Base-by-base conservation (phyloP, 2,888 invertebrate genomes). In the Mimas tiliae region DNA sequence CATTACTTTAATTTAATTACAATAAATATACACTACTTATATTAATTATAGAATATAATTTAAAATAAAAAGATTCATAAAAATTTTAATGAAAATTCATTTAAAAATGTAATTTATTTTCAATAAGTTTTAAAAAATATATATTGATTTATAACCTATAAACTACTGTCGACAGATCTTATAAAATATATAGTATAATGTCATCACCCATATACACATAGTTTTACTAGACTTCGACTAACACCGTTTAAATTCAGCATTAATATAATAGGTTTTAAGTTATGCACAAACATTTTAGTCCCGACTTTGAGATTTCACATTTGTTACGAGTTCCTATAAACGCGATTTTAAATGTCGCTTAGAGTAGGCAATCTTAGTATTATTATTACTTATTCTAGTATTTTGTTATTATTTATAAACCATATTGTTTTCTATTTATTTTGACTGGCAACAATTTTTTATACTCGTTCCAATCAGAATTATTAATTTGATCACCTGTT, bases 301-400 rank as follows among this genome's bases (percentile, higher is more conserved):
- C 12, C 21, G 42, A 19, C 11, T 58, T 19, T 58, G 55, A 58
- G 58, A 58, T 42, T 55, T 58, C 58, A 58, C 19, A 2, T 42
- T 58, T 6, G 27, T 16, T 58, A 16, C 27, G 27, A 58, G 58
- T 58, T 58, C 58, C 58, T 58, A 58, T 58, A 16, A 12, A 58
- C 16, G 58, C 58, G 38, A 42, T 42, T 58, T 58, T 58, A 58
- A 58, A 58, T 58, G 58, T 58, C 19, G 58, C 58, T 58, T 58
- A 58, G 58, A 58, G 38, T 19, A 58, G 55, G 42, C 19, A 11
- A 45, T 14, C n/a, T 48, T 50, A 50, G 48, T 50, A 50, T 16
- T 50, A 48, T 50, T 19, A 19, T 19, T 19, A 9, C 8, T 19
- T 50, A 11, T 48, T n/a, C 2, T 19, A 2, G 7, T 19, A 19